Evolutionary conservation across 2,888 invertebrate genomes (phyloP).

Genomic region (Conistra vaccinii): DNA sequence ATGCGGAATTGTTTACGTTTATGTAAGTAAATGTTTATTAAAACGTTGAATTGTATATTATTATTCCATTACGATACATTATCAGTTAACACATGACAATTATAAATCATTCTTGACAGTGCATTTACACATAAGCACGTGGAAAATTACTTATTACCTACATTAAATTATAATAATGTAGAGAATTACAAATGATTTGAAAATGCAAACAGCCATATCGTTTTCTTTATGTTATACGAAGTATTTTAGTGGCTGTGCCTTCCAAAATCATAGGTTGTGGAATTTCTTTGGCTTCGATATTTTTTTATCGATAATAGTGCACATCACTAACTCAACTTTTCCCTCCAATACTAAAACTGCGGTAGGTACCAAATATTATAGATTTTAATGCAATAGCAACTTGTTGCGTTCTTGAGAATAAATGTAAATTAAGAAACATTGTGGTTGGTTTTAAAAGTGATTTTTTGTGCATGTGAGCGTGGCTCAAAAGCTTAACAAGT

Average conservation of each 20-base stretch:
- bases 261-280: neutral
- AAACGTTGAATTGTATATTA: neutral
- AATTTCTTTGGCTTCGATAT: neutral
- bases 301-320: constrained; percentile 3
- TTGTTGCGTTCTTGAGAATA: constrained; percentile 12
- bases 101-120: neutral
- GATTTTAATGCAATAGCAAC: constrained; percentile 13
- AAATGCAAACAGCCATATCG: neutral
- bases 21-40: neutral
- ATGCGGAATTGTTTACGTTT: neutral
- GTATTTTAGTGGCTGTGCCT: neutral
- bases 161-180: neutral
- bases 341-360: neutral
- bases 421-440: constrained; percentile 5
- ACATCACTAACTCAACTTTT: constrained; percentile 23
- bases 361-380: neutral
- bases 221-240: neutral
- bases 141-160: neutral
- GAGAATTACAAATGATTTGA: neutral
- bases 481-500: neutral
- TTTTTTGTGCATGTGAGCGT: neutral
- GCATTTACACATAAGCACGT: neutral
- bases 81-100: neutral
- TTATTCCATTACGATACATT: neutral
- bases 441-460: neutral